Conservation (phyloP, 2,888 invertebrate species). For the Mesochorus sp. region DNA sequence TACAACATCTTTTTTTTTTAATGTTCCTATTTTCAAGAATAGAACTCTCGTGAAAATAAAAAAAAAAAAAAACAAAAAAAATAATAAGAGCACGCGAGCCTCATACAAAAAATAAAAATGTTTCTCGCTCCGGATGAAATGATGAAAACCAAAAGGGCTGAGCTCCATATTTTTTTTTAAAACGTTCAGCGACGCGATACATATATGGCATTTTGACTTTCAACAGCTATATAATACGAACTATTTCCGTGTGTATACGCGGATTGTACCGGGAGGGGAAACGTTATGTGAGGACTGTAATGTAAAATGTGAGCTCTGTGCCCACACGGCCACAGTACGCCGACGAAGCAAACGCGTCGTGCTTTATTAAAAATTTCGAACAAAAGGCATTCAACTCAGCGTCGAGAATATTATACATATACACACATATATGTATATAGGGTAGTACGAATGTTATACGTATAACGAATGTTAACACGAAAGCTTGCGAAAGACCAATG, state of each 20-base stretch:
- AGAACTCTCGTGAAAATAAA: too few species aligned
- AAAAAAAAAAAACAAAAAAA: too few species aligned
- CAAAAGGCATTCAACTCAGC: constrained; percentile 68
- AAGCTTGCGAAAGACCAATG: constrained; percentile 54
- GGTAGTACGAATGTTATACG: background rate
- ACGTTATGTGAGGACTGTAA: background rate
- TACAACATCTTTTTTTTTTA: background rate
- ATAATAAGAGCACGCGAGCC: too few species aligned
- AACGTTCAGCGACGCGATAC: background rate
- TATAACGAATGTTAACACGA: constrained; percentile 20
- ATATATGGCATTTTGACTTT: background rate
- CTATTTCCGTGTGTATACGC: background rate
- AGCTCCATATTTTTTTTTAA: background rate
- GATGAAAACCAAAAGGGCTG: too few species aligned
- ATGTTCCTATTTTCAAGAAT: too few species aligned
- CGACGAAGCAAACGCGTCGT: constrained; percentile 42
- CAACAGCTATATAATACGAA: background rate
- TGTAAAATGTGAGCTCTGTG: constrained; percentile 17
- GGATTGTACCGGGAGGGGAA: background rate
- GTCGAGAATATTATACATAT: background rate
- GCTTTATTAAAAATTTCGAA: constrained; percentile 76
- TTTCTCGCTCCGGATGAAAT: too few species aligned
- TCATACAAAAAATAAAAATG: too few species aligned
- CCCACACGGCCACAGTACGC: background rate
- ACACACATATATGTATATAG: constrained; percentile 1